Base-by-base conservation (phyloP, 1,140 invertebrate species). In the Caenorhabditis remanei region DNA sequence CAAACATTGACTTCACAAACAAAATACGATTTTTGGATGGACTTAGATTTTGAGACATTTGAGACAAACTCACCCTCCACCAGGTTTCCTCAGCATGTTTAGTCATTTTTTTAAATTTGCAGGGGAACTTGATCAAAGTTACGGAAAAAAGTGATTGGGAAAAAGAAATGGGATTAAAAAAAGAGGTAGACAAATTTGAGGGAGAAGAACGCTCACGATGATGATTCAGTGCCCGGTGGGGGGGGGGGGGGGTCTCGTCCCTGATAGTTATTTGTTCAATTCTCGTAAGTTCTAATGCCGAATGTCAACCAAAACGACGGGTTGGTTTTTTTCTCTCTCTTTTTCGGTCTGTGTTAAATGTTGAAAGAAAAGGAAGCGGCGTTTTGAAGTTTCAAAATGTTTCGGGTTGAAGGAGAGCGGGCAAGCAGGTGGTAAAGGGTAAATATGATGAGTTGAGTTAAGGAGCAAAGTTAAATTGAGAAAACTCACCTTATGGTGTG, bases 261-360 rank as follows among this genome's bases (percentile, higher is more conserved):
- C 56, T 50, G 71, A 79, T 79, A 46, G n/a, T 79, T 79, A 79
- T 79, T 79, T 79, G 71, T 79, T 79, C 71, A 79, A 79, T 79
- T 79, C 46, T 79, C 71, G 71, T 79, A 79, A 79, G 65, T 71
- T 71, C 40, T 71, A 71, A 71, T 79, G 43, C 71, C 71, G 43
- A 79, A 79, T 79, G 71, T 79, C 71, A 79, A 79, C 71, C 67
- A 13, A 71, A 71, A 46, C 11, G 14, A 21, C 14, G 4, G 41
- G 21, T 14, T 21, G 19, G 71, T 11, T 50, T 21, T 79, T n/a
- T 79, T n/a, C n/a, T 50, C 71, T 43, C 71, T n/a, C 1, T 21
- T 4, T 21, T 21, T 63, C 24, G 8, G 1, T 32, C 32, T 32
- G 32, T 11, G 56, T 7, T 9, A 58, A n/a, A 50, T 79, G 46